Base-by-base conservation (phyloP, 2,888 invertebrate species). In the Bombylius major region DNA sequence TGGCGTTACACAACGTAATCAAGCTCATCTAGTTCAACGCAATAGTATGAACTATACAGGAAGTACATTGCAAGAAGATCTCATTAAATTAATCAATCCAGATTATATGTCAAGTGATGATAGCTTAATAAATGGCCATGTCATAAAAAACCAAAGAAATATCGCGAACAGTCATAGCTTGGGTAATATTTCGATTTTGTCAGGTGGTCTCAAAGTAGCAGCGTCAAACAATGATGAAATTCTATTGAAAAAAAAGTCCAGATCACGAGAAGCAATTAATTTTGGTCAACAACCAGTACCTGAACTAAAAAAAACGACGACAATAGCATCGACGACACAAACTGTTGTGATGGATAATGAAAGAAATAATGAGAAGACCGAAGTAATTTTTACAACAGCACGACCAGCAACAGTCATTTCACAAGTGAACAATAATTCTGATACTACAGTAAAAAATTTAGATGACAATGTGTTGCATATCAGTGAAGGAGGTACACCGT, bases 31-130 rank as follows among this genome's bases (percentile, higher is more conserved):
- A 42, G 46, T 82, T 12, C 65, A 67, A 51, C 58, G 67, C 9
- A 62, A 66, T 34, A 67, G 65, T 49, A 64, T 65, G 0, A 66
- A 64, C 52, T 63, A 62, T 31, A 60, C 66, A 11, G 55, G 55
- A n/a, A 66, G 64, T 39, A 84, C 83, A 32, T 76, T 87, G 36
- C 86, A 92, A 76, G 91, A 93, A 70, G 93, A 94, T 69, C 75
- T 90, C 32, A 85, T 92, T 78, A 83, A 89, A 51, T 77, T 93
- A 34, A 93, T 93, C 66, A 88, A 89, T 73, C 90, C 89, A 0
- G 90, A 90, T 65, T 79, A 76, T 64, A 75, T 77, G 55, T 75
- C 77, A 8, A 60, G 58, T 54, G 69, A 72, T 33, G 65, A 66
- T 9, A 74, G 60, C 49, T 8, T 56, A 4, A 55, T 52, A 32